A percentile compares a stretch with the other conserved stretches of the same genome.
Conservation (phyloP, 2,888 invertebrate genomes). For the Camptogramma bilineatum region DNA sequence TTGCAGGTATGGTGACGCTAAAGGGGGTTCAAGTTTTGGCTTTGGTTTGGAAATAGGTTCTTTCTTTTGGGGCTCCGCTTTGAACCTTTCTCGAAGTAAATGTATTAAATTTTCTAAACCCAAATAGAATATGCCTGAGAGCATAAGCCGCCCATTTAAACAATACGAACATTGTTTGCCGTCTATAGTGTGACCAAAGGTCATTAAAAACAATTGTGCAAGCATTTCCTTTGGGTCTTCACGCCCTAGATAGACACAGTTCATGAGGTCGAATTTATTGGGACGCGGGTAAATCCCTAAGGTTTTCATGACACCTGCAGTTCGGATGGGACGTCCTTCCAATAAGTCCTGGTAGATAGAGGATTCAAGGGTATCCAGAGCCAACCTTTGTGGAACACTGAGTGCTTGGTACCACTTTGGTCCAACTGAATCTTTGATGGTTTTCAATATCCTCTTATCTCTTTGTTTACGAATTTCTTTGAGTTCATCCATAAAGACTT, state of each 20-base stretch:
- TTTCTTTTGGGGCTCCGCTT: slow-evolving; percentile 50
- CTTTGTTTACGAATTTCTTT: slow-evolving; percentile 57
- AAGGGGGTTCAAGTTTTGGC: slow-evolving; percentile 50
- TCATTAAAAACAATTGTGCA: slow-evolving; percentile 64
- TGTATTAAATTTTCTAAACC: slow-evolving; percentile 64
- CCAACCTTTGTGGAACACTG: slow-evolving; percentile 66
- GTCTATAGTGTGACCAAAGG: slow-evolving; percentile 64
- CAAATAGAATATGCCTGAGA: slow-evolving; percentile 72
- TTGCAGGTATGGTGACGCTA: slow-evolving; percentile 70
- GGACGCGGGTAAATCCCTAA: slow-evolving; percentile 70
- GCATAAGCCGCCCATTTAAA: slow-evolving; percentile 67
- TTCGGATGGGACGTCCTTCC: slow-evolving; percentile 66
- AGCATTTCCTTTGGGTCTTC: slow-evolving; percentile 73
- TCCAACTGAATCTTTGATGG: slow-evolving; percentile 58
- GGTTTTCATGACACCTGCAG: slow-evolving; percentile 55
- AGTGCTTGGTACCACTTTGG: slow-evolving; percentile 77
- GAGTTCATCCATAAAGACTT: slow-evolving; percentile 74
- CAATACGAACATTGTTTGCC: slow-evolving; percentile 60
- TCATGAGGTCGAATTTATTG: slow-evolving; percentile 61
- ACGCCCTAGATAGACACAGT: slow-evolving; percentile 62
- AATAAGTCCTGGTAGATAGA: slow-evolving; percentile 72
- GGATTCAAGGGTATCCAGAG: slow-evolving; percentile 61
- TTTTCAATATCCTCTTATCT: slow-evolving; percentile 50
- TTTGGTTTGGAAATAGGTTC: slow-evolving; percentile 50
- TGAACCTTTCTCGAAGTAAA: slow-evolving; percentile 62